Conservation (phyloP, 1,140 invertebrate genomes). For the Lordiphosa collinella region DNA sequence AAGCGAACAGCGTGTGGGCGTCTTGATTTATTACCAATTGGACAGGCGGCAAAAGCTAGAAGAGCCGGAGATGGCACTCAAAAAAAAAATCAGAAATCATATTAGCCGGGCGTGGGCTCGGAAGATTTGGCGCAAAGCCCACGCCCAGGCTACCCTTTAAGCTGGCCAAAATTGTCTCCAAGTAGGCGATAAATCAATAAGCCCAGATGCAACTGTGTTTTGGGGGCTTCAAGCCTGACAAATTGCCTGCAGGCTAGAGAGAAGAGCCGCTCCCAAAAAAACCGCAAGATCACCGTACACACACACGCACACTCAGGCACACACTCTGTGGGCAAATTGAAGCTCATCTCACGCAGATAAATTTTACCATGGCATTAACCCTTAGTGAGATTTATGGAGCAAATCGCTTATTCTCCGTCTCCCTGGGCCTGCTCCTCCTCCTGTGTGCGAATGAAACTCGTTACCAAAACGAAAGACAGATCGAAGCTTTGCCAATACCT, state of each 20-base stretch:
- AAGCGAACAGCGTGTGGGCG: conserved; percentile 52
- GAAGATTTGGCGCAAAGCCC: background rate
- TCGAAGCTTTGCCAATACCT: conserved; percentile 46
- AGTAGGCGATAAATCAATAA: conserved; percentile 63
- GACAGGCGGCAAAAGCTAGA: conserved; percentile 16
- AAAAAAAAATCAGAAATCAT: conserved; percentile 7
- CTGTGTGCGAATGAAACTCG: conserved; percentile 70
- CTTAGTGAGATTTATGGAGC: conserved; percentile 69
- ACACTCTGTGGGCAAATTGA: conserved; percentile 3
- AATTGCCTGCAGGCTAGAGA: conserved; percentile 28
- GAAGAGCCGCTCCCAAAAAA: conserved; percentile 14
- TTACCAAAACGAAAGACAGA: conserved; percentile 40
- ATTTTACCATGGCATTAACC: conserved; percentile 43
- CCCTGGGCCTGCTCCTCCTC: conserved; percentile 2
- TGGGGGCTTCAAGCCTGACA: conserved; percentile 12
- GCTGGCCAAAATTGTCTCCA: background rate
- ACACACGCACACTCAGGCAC: no score
- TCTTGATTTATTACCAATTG: conserved; percentile 77
- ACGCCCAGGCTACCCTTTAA: no score
- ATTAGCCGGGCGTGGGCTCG: background rate
- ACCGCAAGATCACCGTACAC: conserved; percentile 13
- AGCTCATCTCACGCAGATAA: conserved; percentile 51
- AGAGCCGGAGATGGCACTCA: conserved; percentile 17
- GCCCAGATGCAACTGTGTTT: conserved; percentile 50
- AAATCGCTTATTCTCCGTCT: conserved; percentile 34